Base-by-base conservation (phyloP, 2,797 vertebrate genomes). In the Spatula versicolor region DNA sequence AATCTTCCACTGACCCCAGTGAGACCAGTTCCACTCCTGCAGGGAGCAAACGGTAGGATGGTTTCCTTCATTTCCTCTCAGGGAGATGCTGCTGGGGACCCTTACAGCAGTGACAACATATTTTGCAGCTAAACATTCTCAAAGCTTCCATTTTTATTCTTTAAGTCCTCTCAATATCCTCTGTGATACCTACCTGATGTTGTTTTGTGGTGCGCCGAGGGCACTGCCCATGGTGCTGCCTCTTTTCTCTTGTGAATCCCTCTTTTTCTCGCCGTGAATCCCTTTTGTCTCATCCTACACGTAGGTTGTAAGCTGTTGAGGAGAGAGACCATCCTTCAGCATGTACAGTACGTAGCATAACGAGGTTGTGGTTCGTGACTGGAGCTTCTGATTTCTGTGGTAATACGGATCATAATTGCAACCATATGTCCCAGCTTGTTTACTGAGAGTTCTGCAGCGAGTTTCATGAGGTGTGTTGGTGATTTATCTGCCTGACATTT, bases 401-500 rank as follows among this genome's bases (percentile, higher is more conserved):
- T 93, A 89, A 62, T 82, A 76, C 58, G 59, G 84, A 76, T 80
- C 62, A 11, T 94, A 84, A 95, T 93, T 81, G 72, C n/a, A 93
- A 93, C 96, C 92, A 90, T 58, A 77, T 81, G 83, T 52, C 78
- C 73, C 71, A 72, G 50, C 81, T 90, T 92, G 83, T 95, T 95
- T 92, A 93, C 93, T 66, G 71, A 9, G 71, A 76, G 55, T 31
- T 30, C 74, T 69, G 63, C 81, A 76, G 66, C 67, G 48, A 90
- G 71, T 86, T 94, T 95, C 93, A 94, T 1, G 81, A 95, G 88
- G 88, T 96, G 92, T 94, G 86, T 8, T 73, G 74, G 58, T 93
- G 93, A 96, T 95, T 95, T 96, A 84, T 94, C 86, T 88, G 86
- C 26, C n/a, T 94, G 94, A 92, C 90, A 67, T 94, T 95, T 92